These are phyloP conservation scores for Phymatocera aterrima DNA, from an alignment of 2,888 invertebrate genomes.

Conservation along the genomic window DNA sequence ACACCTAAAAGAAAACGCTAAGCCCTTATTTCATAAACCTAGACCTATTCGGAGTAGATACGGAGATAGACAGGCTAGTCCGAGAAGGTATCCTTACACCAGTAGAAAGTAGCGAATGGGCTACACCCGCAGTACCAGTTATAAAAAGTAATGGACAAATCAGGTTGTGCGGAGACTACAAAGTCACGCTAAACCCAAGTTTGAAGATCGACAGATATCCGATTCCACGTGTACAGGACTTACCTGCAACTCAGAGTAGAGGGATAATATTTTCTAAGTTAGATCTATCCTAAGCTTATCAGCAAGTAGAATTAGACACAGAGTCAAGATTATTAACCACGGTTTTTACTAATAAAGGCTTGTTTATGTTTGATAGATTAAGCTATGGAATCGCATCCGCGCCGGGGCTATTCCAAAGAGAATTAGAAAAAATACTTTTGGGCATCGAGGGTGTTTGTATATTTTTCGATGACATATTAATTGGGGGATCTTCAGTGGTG, in stretches of 20 bases:
- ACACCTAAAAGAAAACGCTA: slow-evolving; percentile 26
- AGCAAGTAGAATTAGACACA: slow-evolving; percentile 63
- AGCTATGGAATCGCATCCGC: slow-evolving; percentile 68
- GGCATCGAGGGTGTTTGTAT: slow-evolving; percentile 60
- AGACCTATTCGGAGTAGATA: slow-evolving; percentile 59
- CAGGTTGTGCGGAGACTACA: slow-evolving; percentile 55
- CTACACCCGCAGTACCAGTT: slow-evolving; percentile 52
- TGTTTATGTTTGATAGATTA: slow-evolving; percentile 64
- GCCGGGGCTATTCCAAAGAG: slow-evolving; percentile 65
- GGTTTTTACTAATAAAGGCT: slow-evolving; percentile 64
- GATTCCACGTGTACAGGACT: slow-evolving; percentile 52
- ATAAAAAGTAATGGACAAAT: slow-evolving; percentile 54
- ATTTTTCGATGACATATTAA: slow-evolving; percentile 65
- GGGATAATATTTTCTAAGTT: slow-evolving; percentile 59
- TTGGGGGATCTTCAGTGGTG: slow-evolving; percentile 56
- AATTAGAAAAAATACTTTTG: slow-evolving; percentile 63
- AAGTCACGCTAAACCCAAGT: slow-evolving; percentile 49
- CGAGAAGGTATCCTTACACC: slow-evolving; percentile 50
- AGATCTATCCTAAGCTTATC: slow-evolving; percentile 64
- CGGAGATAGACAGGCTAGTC: slow-evolving; percentile 54
- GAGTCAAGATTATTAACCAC: slow-evolving; percentile 59
- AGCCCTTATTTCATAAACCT: slow-evolving; percentile 52
- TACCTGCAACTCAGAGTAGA: slow-evolving; percentile 50
- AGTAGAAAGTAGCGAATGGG: slow-evolving; percentile 60
- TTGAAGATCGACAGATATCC: slow-evolving; percentile 48